These are phyloP conservation scores for Horisme vitalbata DNA, from an alignment of 2,888 invertebrate species.

Conservation along the genomic window DNA sequence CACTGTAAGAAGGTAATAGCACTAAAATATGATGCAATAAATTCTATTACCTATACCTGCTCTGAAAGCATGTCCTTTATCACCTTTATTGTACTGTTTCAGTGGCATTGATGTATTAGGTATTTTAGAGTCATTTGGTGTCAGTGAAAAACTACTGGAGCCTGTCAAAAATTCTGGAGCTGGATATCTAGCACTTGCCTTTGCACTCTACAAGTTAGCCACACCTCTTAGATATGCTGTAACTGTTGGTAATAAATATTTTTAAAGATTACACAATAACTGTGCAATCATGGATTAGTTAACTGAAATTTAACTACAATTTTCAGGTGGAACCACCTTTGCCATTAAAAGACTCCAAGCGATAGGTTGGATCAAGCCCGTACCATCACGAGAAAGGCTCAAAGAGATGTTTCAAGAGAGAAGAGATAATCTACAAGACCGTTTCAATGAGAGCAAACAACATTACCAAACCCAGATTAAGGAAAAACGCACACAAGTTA, in stretches of 20 bases:
- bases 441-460: conserved; percentile 81
- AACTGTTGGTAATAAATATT: conserved; percentile 87
- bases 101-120: conserved; percentile 96
- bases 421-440: conserved; percentile 84
- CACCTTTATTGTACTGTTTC: conserved; percentile 47
- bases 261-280: neutral
- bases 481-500: conserved; percentile 68
- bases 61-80: no score
- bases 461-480: conserved; percentile 70
- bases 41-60: neutral
- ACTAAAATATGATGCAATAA: conserved; percentile 10
- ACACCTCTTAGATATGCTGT: conserved; percentile 96
- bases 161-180: conserved; percentile 90
- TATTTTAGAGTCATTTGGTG: conserved; percentile 88
- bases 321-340: conserved; percentile 91
- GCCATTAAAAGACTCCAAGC: conserved; percentile 91
- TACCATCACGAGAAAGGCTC: conserved; percentile 85
- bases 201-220: conserved; percentile 96
- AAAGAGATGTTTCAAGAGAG: conserved; percentile 85
- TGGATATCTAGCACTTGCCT: conserved; percentile 94
- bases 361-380: conserved; percentile 92
- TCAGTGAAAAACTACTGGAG: conserved; percentile 90
- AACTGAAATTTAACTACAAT: neutral
- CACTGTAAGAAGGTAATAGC: conserved; percentile 89
- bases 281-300: neutral